Evolutionary conservation across 2,888 invertebrate genomes (phyloP).

Genomic region (Mesorhabditis sp.): DNA sequence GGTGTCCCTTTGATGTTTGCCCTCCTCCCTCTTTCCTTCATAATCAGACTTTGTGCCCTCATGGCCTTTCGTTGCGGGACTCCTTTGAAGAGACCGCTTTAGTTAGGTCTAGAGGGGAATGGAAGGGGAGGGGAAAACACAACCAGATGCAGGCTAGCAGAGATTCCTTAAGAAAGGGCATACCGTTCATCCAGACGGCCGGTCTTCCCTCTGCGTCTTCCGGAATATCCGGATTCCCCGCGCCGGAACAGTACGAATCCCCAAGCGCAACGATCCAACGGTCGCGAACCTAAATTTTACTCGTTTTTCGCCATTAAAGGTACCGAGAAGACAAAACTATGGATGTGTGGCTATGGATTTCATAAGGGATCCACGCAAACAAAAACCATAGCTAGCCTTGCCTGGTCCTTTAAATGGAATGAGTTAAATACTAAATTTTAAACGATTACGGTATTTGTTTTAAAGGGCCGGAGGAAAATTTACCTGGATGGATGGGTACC

Average conservation of each 20-base stretch:
- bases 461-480: too few relatives aligned
- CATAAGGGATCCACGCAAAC: too few relatives aligned
- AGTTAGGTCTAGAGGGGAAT: neutral
- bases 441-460: too few relatives aligned
- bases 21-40: slow-evolving; percentile 6
- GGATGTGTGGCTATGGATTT: too few relatives aligned
- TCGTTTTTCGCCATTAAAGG: too few relatives aligned
- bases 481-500: neutral
- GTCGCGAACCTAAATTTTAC: neutral
- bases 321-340: too few relatives aligned
- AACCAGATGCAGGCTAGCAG: neutral
- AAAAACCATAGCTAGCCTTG: too few relatives aligned
- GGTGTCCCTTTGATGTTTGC: slow-evolving; percentile 3
- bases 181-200: neutral
- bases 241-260: slow-evolving; percentile 54
- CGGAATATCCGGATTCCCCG: slow-evolving; percentile 47
- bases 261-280: slow-evolving; percentile 49
- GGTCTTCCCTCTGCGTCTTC: neutral
- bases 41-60: neutral
- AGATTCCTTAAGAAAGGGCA: neutral
- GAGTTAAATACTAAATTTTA: too few relatives aligned
- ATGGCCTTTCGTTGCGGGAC: neutral
- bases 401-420: too few relatives aligned
- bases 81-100: neutral
- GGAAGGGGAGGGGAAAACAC: neutral